A percentile compares a stretch with the other conserved stretches of the same genome.
These are phyloP conservation scores for Perccottus glenii DNA, from an alignment of 2,113 vertebrate genomes.

Conservation along the genomic window DNA sequence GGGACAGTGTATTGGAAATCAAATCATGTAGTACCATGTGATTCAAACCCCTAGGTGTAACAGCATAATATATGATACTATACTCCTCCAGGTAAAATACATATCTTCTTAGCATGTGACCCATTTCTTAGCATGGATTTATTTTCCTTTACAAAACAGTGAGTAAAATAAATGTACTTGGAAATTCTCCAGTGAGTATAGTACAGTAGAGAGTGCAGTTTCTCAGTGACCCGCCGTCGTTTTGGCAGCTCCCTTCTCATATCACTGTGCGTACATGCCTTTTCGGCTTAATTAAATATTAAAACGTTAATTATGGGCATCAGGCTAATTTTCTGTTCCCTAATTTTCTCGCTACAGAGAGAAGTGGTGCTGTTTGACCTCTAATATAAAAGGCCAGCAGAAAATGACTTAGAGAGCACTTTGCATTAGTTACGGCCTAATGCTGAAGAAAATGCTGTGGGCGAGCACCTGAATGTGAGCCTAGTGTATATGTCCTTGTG, in stretches of 20 bases:
- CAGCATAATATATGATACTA: no score
- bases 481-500: conserved; percentile 8
- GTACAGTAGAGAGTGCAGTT: not conserved
- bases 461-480: conserved; percentile 13
- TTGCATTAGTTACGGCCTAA: conserved; percentile 17
- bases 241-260: not conserved
- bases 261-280: not conserved
- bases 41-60: no score
- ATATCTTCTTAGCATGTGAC: no score
- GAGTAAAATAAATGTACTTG: not conserved
- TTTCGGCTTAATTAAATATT: conserved; percentile 25
- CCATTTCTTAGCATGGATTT: no score
- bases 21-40: no score
- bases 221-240: conserved; percentile 7
- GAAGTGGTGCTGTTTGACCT: conserved; percentile 12
- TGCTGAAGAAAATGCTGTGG: not conserved
- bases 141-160: not conserved
- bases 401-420: conserved; percentile 11
- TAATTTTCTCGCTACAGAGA: not conserved
- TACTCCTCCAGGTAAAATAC: no score
- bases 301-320: conserved; percentile 20
- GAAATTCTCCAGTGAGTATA: no score
- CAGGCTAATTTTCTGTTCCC: conserved; percentile 22
- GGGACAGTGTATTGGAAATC: no score
- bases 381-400: conserved; percentile 7